These are phyloP conservation scores for Tapirus indicus DNA, from an alignment of 2,797 vertebrate genomes.

Conservation along the genomic window DNA sequence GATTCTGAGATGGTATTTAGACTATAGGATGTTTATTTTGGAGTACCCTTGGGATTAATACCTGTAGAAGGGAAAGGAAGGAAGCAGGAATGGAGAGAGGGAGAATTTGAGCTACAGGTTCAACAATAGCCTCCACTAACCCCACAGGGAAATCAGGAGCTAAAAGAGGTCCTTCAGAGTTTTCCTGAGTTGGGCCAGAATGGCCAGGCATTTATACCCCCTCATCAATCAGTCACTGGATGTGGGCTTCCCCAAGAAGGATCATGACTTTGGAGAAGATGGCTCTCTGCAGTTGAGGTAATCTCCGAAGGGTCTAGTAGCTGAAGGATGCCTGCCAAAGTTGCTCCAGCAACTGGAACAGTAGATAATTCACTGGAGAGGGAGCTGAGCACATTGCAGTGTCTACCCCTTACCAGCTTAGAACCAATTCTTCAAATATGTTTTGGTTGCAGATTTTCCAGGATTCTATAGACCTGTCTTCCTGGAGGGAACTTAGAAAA, in stretches of 20 bases:
- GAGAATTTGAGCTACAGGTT: neutral
- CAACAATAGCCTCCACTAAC: neutral
- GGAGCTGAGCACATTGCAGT: neutral
- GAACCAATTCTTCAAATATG: neutral
- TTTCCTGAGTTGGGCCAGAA: neutral
- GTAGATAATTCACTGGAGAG: neutral
- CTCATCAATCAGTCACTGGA: neutral
- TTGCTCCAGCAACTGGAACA: neutral
- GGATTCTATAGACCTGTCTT: neutral
- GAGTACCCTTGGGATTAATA: neutral
- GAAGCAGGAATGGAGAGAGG: neutral
- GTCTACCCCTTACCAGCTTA: neutral
- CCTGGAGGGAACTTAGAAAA: neutral
- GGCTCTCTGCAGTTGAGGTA: neutral
- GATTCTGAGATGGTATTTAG: neutral
- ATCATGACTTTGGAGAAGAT: neutral
- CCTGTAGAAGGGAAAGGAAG: neutral
- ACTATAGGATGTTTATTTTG: neutral
- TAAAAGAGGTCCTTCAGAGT: neutral
- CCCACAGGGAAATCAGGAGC: neutral
- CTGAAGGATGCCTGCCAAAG: neutral
- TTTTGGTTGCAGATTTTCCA: neutral
- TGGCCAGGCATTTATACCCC: neutral
- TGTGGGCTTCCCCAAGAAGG: neutral
- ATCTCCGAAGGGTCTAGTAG: neutral